Percentiles rank a stretch among this genome's conserved stretches.
These are phyloP conservation scores for Ageneiosus marmoratus DNA, from an alignment of 2,113 vertebrate genomes.

Conservation along the genomic window DNA sequence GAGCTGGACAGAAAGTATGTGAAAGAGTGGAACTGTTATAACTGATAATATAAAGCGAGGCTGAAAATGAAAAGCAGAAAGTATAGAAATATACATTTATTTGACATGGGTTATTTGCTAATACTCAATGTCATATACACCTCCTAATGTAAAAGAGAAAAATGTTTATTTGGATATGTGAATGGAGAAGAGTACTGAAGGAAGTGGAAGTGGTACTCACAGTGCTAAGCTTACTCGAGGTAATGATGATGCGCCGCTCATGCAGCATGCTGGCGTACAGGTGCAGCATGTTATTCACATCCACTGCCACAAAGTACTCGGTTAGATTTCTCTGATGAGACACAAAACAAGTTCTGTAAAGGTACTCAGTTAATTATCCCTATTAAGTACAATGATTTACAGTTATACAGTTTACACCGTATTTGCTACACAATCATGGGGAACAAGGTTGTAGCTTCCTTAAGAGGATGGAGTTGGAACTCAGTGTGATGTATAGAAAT, in stretches of 20 bases:
- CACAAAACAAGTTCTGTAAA: slow-evolving; percentile 32
- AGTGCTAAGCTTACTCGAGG: slow-evolving; percentile 98
- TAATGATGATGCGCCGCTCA: slow-evolving; percentile 92
- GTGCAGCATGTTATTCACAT: slow-evolving; percentile 96
- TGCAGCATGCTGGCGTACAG: slow-evolving; percentile 96
- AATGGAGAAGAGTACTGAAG: background rate
- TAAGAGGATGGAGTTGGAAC: background rate
- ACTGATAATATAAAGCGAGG: slow-evolving; percentile 68
- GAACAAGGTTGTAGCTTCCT: background rate
- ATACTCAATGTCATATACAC: background rate
- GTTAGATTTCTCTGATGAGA: slow-evolving; percentile 92
- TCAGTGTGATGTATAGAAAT: background rate
- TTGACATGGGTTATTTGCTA: background rate
- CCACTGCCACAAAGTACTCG: slow-evolving; percentile 98
- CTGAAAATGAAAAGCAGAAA: slow-evolving; percentile 51
- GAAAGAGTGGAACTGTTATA: slow-evolving; percentile 58
- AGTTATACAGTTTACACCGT: background rate
- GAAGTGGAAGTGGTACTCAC: slow-evolving; percentile 79
- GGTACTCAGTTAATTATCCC: background rate
- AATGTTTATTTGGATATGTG: background rate
- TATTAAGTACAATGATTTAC: background rate
- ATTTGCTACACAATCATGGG: background rate
- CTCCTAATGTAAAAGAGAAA: background rate
- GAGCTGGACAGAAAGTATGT: slow-evolving; percentile 61
- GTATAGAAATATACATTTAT: slow-evolving; percentile 37